Evolutionary conservation across 2,797 vertebrate species (phyloP), one percentile per base, ranked within the genome.

Genomic region (Distichodus sexfasciatus): DNA sequence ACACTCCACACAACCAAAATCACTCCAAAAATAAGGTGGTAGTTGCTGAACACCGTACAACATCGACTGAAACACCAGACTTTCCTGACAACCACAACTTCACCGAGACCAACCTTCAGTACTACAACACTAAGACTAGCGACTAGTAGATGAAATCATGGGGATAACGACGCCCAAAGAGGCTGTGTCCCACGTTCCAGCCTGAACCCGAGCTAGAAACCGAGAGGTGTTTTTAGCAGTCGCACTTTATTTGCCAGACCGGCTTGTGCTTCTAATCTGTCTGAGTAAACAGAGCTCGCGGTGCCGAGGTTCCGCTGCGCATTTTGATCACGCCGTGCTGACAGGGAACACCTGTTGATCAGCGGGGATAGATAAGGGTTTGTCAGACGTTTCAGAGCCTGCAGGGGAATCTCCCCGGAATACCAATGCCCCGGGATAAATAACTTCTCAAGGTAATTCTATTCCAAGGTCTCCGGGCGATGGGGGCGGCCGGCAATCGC

Each of bases 331-430:
- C 69, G 36, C 66, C 71, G n/a, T 69, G 51, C 79, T 85, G 85
- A 84, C 84, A 82, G 82, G 14, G 61, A 86, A 83, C 84, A 90
- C 85, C 82, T 84, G 86, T 86, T 84, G 84, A 87, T 57, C 48
- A 81, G 62, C 57, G 4, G 9, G 54, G 6, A 66, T 38, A 76
- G 78, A 79, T 79, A 79, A 79, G 78, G 66, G 71, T 61, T 74
- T 79, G 75, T 79, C 72, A 76, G 74, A 51, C 24, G 7, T 55
- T 64, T 47, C 28, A 54, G 69, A 72, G 72, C 33, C n/a, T 29
- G 38, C 55, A 41, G 38, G 43, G 38, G 43, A 60, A 51, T 71
- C 54, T 11, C 19, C 38, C 48, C 50, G 26, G 86, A 83, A 89
- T 89, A 86, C 79, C 69, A 83, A 79, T 76, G 43, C 38, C 64